Base-by-base conservation (phyloP, 2,888 invertebrate genomes). In the Timema cristinae region DNA sequence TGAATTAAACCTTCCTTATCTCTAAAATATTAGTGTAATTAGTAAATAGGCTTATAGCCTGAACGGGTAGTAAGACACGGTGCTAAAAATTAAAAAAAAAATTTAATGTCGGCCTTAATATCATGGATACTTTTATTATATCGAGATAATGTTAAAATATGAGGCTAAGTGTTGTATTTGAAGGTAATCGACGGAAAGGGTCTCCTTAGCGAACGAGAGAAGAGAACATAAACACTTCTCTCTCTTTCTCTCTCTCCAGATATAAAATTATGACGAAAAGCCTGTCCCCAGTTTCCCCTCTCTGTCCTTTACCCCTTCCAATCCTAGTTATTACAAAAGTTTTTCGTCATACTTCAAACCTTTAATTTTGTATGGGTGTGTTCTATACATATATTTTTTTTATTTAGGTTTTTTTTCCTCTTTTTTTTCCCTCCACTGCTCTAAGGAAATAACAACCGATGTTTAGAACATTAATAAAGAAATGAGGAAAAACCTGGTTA, bases 311-410 rank as follows among this genome's bases (percentile, higher is more conserved):
- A 32, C 6, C 63, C n/a, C 63, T 47, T 63, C n/a, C 67, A 68
- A 71, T 67, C 67, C 71, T 59, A 71, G 71, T 68, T 71, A 71
- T 71, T 71, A 67, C 67, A 71, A 71, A 71, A 71, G 71, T 71
- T 71, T 71, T 9, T 13, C 67, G 63, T 47, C 63, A 63, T 63
- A 47, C 63, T 63, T 63, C 63, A 63, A 63, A 63, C 63, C 63
- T 32, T 63, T 63, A 63, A 63, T 63, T 63, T 63, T 63, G 63
- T 63, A 63, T 63, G 63, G 63, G 63, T 48, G n/a, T 63, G 47
- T 63, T 63, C 32, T 32, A 32, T 32, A 32, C 32, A 32, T 32
- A 32, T 32, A 32, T 32, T 32, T 32, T 32, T 32, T 32, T 32
- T 32, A 32, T 32, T 32, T 32, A 32, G 11, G 47, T 48, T 63